Conservation (phyloP, 2,113 vertebrate genomes). For the Dissostichus mawsoni region DNA sequence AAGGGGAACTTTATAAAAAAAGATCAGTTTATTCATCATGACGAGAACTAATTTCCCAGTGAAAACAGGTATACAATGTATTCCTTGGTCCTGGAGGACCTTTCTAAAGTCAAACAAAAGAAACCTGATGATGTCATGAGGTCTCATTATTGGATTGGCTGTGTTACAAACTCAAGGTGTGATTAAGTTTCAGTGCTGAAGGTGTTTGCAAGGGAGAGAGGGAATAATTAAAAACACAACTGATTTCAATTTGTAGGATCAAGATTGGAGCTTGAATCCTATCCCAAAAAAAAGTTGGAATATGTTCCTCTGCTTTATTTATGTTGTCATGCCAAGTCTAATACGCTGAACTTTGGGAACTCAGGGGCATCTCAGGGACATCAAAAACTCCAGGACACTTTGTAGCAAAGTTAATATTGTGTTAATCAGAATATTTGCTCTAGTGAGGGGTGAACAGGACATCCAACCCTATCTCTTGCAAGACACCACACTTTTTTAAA, state of each 20-base stretch:
- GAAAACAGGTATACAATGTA: background rate
- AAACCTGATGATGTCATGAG: background rate
- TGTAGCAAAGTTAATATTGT: background rate
- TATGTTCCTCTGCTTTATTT: background rate
- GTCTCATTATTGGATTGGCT: too few relatives aligned
- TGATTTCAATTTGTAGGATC: background rate
- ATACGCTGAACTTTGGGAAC: background rate
- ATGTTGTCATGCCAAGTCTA: background rate
- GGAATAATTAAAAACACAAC: background rate
- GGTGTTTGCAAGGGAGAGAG: slow-evolving; percentile 5
- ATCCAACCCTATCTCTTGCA: too few relatives aligned
- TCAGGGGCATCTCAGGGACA: too few relatives aligned
- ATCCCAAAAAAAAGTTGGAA: background rate
- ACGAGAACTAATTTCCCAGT: background rate
- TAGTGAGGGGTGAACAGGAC: too few relatives aligned
- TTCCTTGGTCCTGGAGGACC: background rate
- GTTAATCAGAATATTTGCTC: too few relatives aligned
- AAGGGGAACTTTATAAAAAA: slow-evolving; percentile 1
- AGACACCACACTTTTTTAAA: too few relatives aligned
- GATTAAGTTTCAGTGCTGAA: too few relatives aligned
- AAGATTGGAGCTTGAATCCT: background rate
- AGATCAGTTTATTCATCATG: background rate
- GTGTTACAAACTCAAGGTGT: too few relatives aligned
- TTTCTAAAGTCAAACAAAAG: background rate
- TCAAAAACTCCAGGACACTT: background rate